These are phyloP conservation scores for Drosophila malerkotliana DNA, from an alignment of 1,140 invertebrate species.

Conservation along the genomic window DNA sequence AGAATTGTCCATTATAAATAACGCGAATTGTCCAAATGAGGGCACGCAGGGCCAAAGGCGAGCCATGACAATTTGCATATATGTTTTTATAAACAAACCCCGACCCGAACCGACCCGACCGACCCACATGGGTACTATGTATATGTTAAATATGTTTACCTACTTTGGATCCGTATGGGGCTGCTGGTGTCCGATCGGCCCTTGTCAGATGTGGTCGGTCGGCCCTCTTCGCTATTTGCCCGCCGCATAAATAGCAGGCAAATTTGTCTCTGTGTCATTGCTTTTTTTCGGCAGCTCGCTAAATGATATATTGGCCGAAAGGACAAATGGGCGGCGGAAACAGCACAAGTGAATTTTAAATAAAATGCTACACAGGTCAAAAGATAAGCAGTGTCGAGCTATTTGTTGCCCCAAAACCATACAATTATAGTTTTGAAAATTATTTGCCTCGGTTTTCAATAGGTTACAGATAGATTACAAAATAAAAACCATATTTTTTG, in stretches of 20 bases:
- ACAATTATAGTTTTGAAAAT: neutral
- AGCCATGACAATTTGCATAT: constrained; percentile 50
- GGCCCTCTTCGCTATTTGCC: constrained; percentile 21
- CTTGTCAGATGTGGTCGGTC: constrained; percentile 13
- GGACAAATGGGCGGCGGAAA: constrained; percentile 34
- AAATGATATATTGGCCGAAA: constrained; percentile 63
- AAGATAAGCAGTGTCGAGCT: constrained; percentile 10
- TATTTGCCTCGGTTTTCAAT: neutral
- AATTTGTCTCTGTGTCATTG: constrained; percentile 72
- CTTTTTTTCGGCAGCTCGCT: constrained; percentile 44
- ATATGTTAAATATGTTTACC: constrained; percentile 61
- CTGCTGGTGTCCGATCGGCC: constrained; percentile 4
- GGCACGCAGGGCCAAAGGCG: constrained; percentile 30
- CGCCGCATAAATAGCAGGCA: constrained; percentile 52
- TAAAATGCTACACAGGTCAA: constrained; percentile 65
- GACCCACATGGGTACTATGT: constrained; percentile 14
- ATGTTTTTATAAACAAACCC: constrained; percentile 35
- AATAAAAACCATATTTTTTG: too few relatives aligned
- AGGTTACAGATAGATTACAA: too few relatives aligned
- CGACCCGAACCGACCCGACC: too few relatives aligned
- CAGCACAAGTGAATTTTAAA: constrained; percentile 61
- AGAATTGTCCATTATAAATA: constrained; percentile 67
- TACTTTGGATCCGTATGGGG: constrained; percentile 33
- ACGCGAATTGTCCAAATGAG: constrained; percentile 34
- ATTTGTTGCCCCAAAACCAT: too few relatives aligned